Evolutionary conservation across 2,797 vertebrate species (phyloP).

Genomic region (Pipistrellus pygmaeus): DNA sequence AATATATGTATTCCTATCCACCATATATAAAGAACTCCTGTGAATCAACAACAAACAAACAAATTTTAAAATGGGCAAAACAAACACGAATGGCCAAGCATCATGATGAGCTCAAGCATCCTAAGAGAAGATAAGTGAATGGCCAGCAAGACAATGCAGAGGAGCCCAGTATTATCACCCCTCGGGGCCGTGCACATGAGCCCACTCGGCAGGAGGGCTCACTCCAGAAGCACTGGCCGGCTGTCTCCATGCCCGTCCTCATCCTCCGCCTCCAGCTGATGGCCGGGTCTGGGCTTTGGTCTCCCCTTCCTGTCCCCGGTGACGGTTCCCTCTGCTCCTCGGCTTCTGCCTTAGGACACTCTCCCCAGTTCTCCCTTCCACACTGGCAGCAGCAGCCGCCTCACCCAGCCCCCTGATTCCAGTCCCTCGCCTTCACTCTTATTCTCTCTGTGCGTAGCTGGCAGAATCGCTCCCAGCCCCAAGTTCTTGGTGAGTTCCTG

Average conservation of each 20-base stretch:
- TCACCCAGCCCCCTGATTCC: neutral
- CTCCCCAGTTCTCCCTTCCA: neutral
- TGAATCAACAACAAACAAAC: neutral
- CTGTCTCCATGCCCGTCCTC: accelerated
- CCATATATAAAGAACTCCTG: slow-evolving; percentile 19
- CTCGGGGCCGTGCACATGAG: neutral
- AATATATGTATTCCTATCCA: neutral
- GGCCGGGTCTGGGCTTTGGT: accelerated
- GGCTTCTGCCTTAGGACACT: neutral
- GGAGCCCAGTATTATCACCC: neutral
- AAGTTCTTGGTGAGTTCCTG: too few species aligned
- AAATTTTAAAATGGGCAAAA: neutral
- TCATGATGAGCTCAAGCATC: neutral
- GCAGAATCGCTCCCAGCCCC: neutral
- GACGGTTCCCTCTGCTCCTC: neutral
- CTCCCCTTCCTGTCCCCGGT: neutral
- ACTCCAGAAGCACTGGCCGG: neutral
- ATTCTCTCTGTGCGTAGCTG: neutral
- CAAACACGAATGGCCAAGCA: neutral
- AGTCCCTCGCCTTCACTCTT: neutral
- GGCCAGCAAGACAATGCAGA: neutral
- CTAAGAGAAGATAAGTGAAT: neutral
- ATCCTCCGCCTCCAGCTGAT: neutral
- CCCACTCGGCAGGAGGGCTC: neutral
- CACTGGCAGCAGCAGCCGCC: neutral